Percentiles rank a stretch among this genome's conserved stretches.
phyloP scores from a whole-genome alignment of 2,888 invertebrate species.

The Volucella bombylans region DNA sequence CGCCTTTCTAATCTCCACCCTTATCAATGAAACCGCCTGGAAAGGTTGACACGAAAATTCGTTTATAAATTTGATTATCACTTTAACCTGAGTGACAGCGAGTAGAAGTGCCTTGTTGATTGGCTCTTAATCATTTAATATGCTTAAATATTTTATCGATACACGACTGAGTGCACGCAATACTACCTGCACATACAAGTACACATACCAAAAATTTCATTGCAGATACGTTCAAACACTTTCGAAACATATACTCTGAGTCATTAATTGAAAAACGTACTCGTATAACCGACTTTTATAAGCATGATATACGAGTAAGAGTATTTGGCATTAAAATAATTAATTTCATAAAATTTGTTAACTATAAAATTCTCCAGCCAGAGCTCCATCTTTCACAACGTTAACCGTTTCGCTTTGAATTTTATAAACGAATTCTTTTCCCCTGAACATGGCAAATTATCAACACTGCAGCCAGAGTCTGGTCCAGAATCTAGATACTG shows the following conservation, averaged over 20 bases:
- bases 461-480: background rate
- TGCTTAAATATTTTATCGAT: constrained; percentile 32
- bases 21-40: no score
- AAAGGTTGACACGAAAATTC: constrained; percentile 1
- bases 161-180: constrained; percentile 24
- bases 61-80: background rate
- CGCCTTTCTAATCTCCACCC: no score
- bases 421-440: background rate
- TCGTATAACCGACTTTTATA: constrained; percentile 29
- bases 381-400: background rate
- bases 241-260: constrained; percentile 35
- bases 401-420: background rate
- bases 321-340: constrained; percentile 25
- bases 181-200: background rate
- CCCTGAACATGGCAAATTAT: background rate
- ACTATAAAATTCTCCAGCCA: background rate
- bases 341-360: constrained; percentile 18
- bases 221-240: constrained; percentile 20
- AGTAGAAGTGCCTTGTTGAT: background rate
- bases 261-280: constrained; percentile 44
- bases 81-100: constrained; percentile 10
- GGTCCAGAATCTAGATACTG: background rate
- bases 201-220: background rate
- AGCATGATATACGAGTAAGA: no score
- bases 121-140: constrained; percentile 12